phyloP scores from a whole-genome alignment of 53 echinoderm and acorn worm species.

The Luidia sarsii region DNA sequence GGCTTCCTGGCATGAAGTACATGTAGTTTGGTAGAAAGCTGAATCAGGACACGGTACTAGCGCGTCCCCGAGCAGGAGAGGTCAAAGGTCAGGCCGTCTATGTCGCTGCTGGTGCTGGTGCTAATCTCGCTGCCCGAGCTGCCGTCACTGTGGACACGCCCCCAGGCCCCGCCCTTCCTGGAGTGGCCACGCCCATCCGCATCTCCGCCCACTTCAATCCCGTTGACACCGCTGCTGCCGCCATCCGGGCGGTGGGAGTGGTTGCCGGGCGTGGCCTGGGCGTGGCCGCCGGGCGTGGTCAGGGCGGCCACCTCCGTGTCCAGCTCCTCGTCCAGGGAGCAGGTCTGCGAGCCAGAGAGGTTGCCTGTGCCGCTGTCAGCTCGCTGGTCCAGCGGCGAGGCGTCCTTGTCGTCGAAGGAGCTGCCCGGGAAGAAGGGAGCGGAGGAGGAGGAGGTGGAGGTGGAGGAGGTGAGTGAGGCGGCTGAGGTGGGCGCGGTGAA shows the following conservation, averaged over 20 bases:
- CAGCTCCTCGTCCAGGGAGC: constrained; percentile 45
- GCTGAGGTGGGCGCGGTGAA: constrained; percentile 34
- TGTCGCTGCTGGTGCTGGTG: constrained; percentile 54
- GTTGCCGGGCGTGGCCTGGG: background rate
- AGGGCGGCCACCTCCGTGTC: constrained; percentile 45
- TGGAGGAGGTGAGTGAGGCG: constrained; percentile 3
- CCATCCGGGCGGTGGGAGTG: constrained; percentile 1
- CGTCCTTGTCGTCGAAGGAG: constrained; percentile 43
- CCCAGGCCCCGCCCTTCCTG: constrained; percentile 11
- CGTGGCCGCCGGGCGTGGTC: too few species aligned
- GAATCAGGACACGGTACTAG: too few species aligned
- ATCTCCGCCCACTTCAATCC: background rate
- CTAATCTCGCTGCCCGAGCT: constrained; percentile 59
- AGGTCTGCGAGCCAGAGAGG: constrained; percentile 38
- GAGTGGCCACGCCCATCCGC: too few species aligned
- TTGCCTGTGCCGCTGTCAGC: constrained; percentile 51
- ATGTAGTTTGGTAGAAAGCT: too few species aligned
- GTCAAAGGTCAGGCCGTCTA: constrained; percentile 23
- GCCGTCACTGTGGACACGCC: constrained; percentile 32
- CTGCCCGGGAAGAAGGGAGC: constrained; percentile 31
- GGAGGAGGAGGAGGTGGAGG: background rate
- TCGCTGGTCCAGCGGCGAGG: constrained; percentile 35
- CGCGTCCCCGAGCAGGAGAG: background rate
- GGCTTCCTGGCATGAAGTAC: too few species aligned
- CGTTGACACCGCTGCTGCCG: background rate